A percentile compares a stretch with the other conserved stretches of the same genome.
Evolutionary conservation across 2,113 vertebrate species (phyloP).

Genomic region (Stigmatopora nigra): DNA sequence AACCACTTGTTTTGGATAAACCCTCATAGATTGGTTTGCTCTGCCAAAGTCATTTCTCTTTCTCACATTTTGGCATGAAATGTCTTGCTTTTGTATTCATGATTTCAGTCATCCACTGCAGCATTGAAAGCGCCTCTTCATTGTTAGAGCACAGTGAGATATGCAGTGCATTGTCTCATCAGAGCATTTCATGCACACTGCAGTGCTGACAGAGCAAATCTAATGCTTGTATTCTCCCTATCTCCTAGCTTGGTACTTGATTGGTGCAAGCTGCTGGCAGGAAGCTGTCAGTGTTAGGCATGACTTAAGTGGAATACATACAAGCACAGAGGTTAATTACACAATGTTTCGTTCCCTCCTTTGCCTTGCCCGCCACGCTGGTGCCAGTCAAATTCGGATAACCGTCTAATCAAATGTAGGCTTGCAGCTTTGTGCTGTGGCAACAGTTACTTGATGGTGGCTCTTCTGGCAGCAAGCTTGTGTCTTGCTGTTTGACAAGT

Average conservation of each 20-base stretch:
- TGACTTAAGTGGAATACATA: constrained; percentile 47
- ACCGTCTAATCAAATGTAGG: constrained; percentile 53
- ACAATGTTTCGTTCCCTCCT: constrained; percentile 44
- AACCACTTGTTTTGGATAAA: not conserved
- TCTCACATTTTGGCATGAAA: constrained; percentile 29
- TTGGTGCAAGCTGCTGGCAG: constrained; percentile 53
- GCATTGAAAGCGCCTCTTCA: constrained; percentile 25
- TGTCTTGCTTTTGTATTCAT: constrained; percentile 36
- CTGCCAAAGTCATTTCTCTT: not conserved
- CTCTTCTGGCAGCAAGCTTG: constrained; percentile 54
- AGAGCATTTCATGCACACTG: constrained; percentile 37
- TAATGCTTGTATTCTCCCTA: constrained; percentile 43
- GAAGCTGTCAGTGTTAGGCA: constrained; percentile 44
- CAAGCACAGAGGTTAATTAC: constrained; percentile 63
- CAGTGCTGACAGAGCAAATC: constrained; percentile 51
- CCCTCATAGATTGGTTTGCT: constrained; percentile 2
- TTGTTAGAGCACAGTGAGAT: constrained; percentile 33
- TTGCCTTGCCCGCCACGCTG: constrained; percentile 31
- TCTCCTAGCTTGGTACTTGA: constrained; percentile 43
- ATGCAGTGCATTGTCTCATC: constrained; percentile 36
- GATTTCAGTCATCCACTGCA: constrained; percentile 29
- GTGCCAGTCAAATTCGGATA: constrained; percentile 39
- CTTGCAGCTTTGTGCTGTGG: constrained; percentile 51
- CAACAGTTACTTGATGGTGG: constrained; percentile 63
- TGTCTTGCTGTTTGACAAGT: constrained; percentile 66